Conservation (phyloP, 2,113 vertebrate genomes). For the Hippocampus mohnikei region DNA sequence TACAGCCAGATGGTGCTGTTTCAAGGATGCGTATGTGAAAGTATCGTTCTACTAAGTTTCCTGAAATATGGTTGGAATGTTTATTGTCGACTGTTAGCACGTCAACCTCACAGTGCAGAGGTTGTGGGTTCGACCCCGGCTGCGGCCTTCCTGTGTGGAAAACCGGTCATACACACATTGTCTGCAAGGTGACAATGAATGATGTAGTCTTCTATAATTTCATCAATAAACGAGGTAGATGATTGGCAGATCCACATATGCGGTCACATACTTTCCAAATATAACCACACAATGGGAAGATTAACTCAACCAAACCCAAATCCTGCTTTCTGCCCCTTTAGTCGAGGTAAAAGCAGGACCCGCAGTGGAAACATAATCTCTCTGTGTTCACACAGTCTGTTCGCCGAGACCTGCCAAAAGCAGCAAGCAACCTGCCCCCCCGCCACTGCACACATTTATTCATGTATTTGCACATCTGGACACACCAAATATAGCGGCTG, state of each 20-base stretch:
- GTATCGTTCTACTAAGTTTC: no score
- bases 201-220: constrained; percentile 17
- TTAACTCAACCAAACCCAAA: constrained; percentile 55
- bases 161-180: background rate
- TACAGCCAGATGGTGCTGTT: no score
- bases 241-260: constrained; percentile 8
- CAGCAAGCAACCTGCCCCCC: constrained; percentile 42
- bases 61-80: no score
- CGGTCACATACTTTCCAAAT: constrained; percentile 42
- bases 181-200: constrained; percentile 2
- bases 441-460: constrained; percentile 2
- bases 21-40: no score
- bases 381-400: constrained; percentile 53
- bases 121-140: no score
- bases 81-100: no score
- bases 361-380: constrained; percentile 64
- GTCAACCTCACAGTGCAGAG: no score
- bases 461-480: constrained; percentile 39
- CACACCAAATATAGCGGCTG: constrained; percentile 16
- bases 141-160: background rate
- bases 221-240: constrained; percentile 29
- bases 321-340: constrained; percentile 35
- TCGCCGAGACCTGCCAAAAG: constrained; percentile 62
- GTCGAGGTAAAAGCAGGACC: constrained; percentile 44
- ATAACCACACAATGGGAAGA: constrained; percentile 50